Conservation (phyloP, 2,888 invertebrate genomes). For the Eupeodes latifasciatus region DNA sequence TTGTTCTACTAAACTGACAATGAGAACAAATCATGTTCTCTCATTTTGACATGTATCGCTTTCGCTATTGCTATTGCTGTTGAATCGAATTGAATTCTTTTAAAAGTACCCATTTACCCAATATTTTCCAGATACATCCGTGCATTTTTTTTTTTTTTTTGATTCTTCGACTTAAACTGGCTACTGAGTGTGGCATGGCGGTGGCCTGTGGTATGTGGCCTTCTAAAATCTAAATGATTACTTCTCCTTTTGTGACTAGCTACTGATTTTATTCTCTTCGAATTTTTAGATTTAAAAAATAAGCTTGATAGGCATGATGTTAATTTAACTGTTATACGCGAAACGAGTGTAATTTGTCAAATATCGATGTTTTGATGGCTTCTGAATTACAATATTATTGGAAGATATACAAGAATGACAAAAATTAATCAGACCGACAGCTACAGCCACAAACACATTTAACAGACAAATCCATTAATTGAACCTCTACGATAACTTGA, state of each 20-base stretch:
- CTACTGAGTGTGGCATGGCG: no score
- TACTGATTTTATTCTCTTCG: no score
- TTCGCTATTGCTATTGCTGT: no score
- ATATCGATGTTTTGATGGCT: background rate
- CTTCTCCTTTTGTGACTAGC: background rate
- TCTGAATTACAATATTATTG: no score
- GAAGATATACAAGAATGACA: background rate
- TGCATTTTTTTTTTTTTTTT: slow-evolving; percentile 33
- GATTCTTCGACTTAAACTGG: slow-evolving; percentile 42
- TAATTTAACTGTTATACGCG: no score
- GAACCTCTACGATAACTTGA: background rate
- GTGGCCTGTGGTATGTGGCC: background rate
- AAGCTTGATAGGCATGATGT: no score
- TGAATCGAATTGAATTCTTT: slow-evolving; percentile 25
- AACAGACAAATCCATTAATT: background rate
- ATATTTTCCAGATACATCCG: slow-evolving; percentile 5
- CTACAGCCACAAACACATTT: background rate
- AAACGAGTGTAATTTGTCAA: background rate
- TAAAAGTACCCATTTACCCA: slow-evolving; percentile 31
- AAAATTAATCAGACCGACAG: background rate
- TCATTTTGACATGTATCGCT: slow-evolving; percentile 55
- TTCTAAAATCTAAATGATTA: slow-evolving; percentile 26
- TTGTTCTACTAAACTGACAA: slow-evolving; percentile 3
- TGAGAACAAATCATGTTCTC: slow-evolving; percentile 14
- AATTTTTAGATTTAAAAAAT: no score